Evolutionary conservation across 2,888 invertebrate species (phyloP).

Genomic region (Brachyptera putata): DNA sequence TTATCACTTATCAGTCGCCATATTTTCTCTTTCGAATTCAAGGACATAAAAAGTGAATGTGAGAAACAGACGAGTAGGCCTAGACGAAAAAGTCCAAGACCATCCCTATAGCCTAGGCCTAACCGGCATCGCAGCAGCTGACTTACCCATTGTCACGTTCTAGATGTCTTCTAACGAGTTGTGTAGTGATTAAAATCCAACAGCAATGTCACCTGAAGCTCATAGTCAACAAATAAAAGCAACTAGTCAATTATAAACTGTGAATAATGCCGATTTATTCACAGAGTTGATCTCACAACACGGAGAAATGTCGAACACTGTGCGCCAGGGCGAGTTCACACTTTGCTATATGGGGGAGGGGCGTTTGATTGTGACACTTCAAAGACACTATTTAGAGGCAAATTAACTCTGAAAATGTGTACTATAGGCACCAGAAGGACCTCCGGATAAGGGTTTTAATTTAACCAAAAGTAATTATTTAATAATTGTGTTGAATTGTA

Average conservation of each 20-base stretch:
- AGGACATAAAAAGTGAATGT: no score
- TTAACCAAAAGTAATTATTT: no score
- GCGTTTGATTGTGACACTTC: slow-evolving; percentile 29
- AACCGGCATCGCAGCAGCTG: slow-evolving; percentile 17
- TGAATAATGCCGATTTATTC: slow-evolving; percentile 10
- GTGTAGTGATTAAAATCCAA: not conserved
- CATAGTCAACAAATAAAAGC: slow-evolving; percentile 23
- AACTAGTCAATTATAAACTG: not conserved
- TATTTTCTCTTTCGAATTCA: no score
- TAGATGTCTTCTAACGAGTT: slow-evolving; percentile 13
- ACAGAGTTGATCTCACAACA: not conserved
- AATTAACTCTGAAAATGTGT: no score
- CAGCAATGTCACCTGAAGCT: slow-evolving; percentile 25
- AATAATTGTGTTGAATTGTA: no score
- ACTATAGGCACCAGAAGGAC: not conserved
- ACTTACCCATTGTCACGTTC: slow-evolving; percentile 25
- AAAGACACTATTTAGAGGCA: not conserved
- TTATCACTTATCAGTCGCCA: no score
- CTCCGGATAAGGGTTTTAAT: not conserved
- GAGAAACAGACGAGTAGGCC: no score
- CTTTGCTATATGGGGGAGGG: slow-evolving; percentile 32
- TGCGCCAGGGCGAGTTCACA: slow-evolving; percentile 30
- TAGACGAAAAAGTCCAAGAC: no score
- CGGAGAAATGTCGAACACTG: slow-evolving; percentile 24
- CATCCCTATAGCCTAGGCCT: no score